phyloP scores from a whole-genome alignment of 2,888 invertebrate species.

The Torymus aiolomorphi region DNA sequence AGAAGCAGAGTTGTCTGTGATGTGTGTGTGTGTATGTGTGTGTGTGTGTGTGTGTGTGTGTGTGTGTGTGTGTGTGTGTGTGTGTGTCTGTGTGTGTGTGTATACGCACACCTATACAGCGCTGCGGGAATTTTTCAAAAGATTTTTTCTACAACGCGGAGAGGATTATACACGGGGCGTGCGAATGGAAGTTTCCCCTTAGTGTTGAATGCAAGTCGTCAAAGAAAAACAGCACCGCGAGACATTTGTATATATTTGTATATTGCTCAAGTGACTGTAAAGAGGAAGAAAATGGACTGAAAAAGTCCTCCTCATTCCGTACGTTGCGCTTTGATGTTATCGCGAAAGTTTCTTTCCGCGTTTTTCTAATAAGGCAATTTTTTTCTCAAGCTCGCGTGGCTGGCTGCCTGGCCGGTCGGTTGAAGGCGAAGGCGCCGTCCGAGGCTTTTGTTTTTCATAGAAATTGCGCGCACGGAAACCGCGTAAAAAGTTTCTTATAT shows the following conservation, averaged over 20 bases:
- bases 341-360: neutral
- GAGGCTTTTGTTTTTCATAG: too few species aligned
- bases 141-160: neutral
- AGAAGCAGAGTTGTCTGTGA: too few species aligned
- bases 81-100: too few species aligned
- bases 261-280: neutral
- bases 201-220: neutral
- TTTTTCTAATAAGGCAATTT: slow-evolving; percentile 20
- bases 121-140: slow-evolving; percentile 16
- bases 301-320: neutral
- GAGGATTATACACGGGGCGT: too few species aligned
- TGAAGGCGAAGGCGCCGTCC: too few species aligned
- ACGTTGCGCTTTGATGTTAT: slow-evolving; percentile 8
- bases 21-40: too few species aligned
- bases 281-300: slow-evolving; percentile 3
- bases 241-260: slow-evolving; percentile 2
- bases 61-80: too few species aligned
- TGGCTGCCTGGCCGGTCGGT: too few species aligned
- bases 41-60: too few species aligned
- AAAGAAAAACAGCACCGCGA: slow-evolving; percentile 20
- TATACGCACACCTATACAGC: too few species aligned
- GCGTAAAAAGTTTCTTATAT: too few species aligned
- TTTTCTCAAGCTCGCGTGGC: neutral
- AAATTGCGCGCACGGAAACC: too few species aligned
- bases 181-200: neutral